phyloP scores from a whole-genome alignment of 2,888 invertebrate species.

The Ophion slaviceki region DNA sequence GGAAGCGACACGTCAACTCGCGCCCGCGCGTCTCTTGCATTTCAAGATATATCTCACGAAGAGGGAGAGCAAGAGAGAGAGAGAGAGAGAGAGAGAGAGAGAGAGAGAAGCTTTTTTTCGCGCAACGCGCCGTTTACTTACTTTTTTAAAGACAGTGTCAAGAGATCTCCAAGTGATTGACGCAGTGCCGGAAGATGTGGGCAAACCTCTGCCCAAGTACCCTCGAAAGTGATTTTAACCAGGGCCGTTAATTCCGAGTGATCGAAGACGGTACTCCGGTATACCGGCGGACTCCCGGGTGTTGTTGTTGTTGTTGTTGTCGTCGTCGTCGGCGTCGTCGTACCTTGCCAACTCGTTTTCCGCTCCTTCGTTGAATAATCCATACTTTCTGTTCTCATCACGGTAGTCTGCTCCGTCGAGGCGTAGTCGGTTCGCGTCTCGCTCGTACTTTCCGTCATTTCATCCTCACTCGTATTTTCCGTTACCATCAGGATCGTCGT shows the following conservation, averaged over 20 bases:
- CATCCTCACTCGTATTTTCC: neutral
- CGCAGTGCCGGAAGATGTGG: conserved; percentile 71
- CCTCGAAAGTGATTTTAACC: conserved; percentile 78
- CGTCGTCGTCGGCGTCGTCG: neutral
- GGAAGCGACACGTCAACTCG: neutral
- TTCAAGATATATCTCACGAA: conserved; percentile 46
- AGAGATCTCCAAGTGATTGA: conserved; percentile 73
- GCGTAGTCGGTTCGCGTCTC: neutral
- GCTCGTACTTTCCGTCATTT: conserved; percentile 9
- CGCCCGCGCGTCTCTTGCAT: neutral
- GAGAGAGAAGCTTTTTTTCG: neutral
- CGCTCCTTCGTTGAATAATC: neutral
- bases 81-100: no score
- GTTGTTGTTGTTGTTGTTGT: neutral
- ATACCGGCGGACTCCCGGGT: neutral
- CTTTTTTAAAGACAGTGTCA: conserved; percentile 72
- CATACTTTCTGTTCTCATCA: neutral
- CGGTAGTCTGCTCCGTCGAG: neutral
- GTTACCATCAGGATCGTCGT: neutral
- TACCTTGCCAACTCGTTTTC: neutral
- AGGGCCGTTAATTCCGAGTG: conserved; percentile 72
- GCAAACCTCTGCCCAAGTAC: conserved; percentile 76
- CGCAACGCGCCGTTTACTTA: conserved; percentile 64
- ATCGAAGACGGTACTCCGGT: conserved; percentile 24
- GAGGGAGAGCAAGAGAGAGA: no score